Base-by-base conservation (phyloP, 1,140 invertebrate species). In the Oppia nitens region DNA sequence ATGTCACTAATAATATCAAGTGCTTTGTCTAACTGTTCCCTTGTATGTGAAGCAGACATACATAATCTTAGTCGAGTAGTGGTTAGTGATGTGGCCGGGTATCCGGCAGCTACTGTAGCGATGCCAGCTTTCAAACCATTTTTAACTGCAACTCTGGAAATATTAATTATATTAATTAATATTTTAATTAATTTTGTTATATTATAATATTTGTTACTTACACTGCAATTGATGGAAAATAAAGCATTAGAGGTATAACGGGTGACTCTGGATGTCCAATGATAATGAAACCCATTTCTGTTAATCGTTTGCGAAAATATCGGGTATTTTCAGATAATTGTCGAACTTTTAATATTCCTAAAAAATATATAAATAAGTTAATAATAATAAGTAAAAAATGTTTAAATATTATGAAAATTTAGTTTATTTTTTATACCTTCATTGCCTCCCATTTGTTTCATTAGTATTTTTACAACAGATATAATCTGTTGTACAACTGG, bases 211-310 rank as follows among this genome's bases (percentile, higher is more conserved):
- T 52, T 1, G 66, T 75, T 76, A 49, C 55, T 60, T 50, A 62
- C 23, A 82, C 82, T 68, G 94, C 90, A 77, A 97, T 89, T 1
- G 89, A 86, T 69, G 91, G 94, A 67, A 92, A 78, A 74, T 92
- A 98, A 49, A 95, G 81, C 67, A 98, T 73, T 74, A 98, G 79
- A 21, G 95, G 95, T 64, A 98, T 87, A 60, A 98, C 93, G 0
- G 95, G 95, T 12, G 92, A 97, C 70, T 96, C 87, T 67, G 86
- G 81, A 74, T 95, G 89, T 20, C 95, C 95, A 73, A 90, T 93
- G 51, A 87, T 82, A 66, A 98, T 91, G 64, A 96, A 88, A 57
- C 94, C 93, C 67, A 91, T 84, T 69, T 91, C 83, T 59, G 87
- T 82, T 40, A 98, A 74, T 64, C 84, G 79, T 64, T 80, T 76